Conservation (phyloP, 2,113 vertebrate species). For the Acanthisitta chloris region DNA sequence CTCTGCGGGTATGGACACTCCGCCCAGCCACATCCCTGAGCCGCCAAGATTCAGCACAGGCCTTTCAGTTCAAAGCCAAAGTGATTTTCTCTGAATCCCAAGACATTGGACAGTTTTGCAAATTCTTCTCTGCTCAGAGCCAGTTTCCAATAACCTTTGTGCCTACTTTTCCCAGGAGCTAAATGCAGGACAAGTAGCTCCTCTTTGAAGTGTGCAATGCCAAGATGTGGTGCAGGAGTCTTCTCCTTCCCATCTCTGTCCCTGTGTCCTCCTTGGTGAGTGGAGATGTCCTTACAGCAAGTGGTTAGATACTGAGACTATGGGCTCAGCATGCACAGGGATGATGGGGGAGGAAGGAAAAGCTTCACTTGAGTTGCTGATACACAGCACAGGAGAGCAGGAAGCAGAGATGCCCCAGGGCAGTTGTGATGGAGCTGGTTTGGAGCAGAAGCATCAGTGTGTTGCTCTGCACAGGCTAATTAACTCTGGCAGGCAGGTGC, state of each 20-base stretch:
- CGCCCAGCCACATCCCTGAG: background rate
- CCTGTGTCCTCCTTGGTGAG: background rate
- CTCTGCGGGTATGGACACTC: background rate
- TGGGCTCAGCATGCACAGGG: rapidly evolving
- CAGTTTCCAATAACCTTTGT: background rate
- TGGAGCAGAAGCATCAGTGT: background rate
- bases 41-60: background rate
- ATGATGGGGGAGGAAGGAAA: rapidly evolving
- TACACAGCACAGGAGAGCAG: background rate
- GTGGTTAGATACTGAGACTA: background rate
- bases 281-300: background rate
- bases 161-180: background rate
- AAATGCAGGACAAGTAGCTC: background rate
- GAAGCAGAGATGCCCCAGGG: background rate
- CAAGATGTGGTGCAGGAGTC: background rate
- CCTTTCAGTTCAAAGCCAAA: background rate
- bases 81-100: background rate
- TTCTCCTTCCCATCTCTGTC: background rate
- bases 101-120: background rate
- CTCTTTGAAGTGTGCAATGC: background rate
- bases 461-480: background rate
- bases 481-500: constrained; percentile 42
- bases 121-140: background rate
- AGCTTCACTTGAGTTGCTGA: background rate
- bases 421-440: background rate